phyloP scores from a whole-genome alignment of 1,140 invertebrate genomes.

The Drosophila tsacasi region DNA sequence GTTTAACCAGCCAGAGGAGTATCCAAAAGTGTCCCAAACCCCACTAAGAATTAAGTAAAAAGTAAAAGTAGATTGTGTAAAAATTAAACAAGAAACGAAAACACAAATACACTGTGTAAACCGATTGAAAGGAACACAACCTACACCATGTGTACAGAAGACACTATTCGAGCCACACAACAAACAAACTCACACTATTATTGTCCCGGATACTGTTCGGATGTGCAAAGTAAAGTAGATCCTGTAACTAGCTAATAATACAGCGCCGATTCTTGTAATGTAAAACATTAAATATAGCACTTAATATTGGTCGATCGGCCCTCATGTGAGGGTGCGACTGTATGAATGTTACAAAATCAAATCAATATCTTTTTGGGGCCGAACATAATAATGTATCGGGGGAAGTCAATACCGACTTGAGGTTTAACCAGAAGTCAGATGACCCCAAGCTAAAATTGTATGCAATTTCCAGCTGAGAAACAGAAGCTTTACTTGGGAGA shows the following conservation, averaged over 20 bases:
- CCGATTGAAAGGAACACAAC: background rate
- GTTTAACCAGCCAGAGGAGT: constrained; percentile 3
- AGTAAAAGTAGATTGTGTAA: constrained; percentile 62
- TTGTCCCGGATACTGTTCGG: background rate
- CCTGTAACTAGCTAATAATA: constrained; percentile 36
- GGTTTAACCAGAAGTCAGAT: constrained; percentile 9
- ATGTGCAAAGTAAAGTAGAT: constrained; percentile 39
- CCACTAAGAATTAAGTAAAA: constrained; percentile 59
- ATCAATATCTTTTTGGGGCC: background rate
- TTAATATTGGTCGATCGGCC: background rate
- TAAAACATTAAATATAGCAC: constrained; percentile 27
- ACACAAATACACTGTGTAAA: constrained; percentile 3
- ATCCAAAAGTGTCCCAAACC: constrained; percentile 5
- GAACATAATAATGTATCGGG: background rate
- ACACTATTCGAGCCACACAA: constrained; percentile 18
- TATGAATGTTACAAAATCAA: constrained; percentile 15
- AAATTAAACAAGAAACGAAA: constrained; percentile 44
- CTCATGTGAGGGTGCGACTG: constrained; percentile 1
- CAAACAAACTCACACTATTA: background rate
- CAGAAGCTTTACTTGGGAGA: constrained; percentile 8
- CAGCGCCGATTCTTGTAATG: constrained; percentile 30
- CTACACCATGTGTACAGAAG: constrained; percentile 32
- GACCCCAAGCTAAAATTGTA: constrained; percentile 4
- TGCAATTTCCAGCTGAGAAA: background rate
- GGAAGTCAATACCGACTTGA: background rate